phyloP scores from a whole-genome alignment of 37 sponge, comb jelly and placozoan genomes.

The Ianthella basta region DNA sequence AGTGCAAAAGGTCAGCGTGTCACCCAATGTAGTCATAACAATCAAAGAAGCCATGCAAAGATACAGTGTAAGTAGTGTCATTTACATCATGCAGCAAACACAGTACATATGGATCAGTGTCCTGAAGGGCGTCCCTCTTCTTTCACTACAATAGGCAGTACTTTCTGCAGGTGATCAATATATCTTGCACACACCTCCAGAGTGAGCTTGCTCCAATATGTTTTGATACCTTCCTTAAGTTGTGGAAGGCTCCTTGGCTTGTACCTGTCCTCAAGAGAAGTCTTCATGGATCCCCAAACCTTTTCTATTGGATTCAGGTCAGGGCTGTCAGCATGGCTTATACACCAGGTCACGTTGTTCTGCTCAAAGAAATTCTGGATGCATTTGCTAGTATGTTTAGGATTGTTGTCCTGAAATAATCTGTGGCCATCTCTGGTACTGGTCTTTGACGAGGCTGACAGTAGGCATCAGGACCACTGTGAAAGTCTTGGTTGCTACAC shows the following conservation, averaged over 20 bases:
- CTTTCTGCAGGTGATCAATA: slow-evolving; percentile 27
- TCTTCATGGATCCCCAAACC: slow-evolving; percentile 27
- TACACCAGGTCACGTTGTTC: slow-evolving; percentile 1
- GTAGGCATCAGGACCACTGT: too few relatives aligned
- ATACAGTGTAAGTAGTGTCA: too few relatives aligned
- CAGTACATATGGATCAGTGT: neutral
- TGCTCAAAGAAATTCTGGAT: neutral
- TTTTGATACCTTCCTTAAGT: neutral
- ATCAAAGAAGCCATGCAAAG: too few relatives aligned
- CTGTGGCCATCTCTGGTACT: neutral
- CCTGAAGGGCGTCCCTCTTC: slow-evolving; percentile 9
- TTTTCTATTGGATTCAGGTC: slow-evolving; percentile 14
- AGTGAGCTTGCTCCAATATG: slow-evolving; percentile 27
- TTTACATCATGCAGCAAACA: too few relatives aligned
- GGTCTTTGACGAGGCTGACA: too few relatives aligned
- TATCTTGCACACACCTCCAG: slow-evolving; percentile 18
- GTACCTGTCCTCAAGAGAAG: neutral
- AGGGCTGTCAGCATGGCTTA: slow-evolving; percentile 17
- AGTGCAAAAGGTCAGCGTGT: too few relatives aligned
- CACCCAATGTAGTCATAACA: too few relatives aligned
- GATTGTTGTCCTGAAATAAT: neutral
- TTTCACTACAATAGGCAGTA: neutral
- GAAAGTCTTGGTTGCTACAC: too few relatives aligned
- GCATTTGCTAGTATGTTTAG: neutral
- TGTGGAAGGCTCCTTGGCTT: slow-evolving; percentile 9